Evolutionary conservation across 2,888 invertebrate genomes (phyloP), one percentile per base, ranked within the genome.

Genomic region (Pherbina coryleti): DNA sequence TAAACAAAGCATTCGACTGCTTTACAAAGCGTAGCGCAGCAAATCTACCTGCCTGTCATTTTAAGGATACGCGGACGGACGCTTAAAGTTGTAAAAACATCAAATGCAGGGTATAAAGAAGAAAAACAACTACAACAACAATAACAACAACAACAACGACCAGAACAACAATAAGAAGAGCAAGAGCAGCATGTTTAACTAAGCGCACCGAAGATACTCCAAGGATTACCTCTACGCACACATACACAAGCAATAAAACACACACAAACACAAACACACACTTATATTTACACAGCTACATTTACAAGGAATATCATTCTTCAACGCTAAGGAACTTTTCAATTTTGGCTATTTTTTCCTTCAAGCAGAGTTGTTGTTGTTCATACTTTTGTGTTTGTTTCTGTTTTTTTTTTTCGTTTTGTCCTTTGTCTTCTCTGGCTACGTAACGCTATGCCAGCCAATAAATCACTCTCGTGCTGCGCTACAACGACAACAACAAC

Each of bases 141-240:
- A 51, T 51, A 49, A 70, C 70, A 70, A 51, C 25, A 69, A 37
- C 66, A 34, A 71, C 5, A 57, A 28, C 51, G 60, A 57, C 44
- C 72, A 60, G 77, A 31, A 49, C 14, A 76, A 9, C 22, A 53
- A 28, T 28, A 53, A 28, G 22, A 19, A 31, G 14, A 19, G 3
- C 53, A 22, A 64, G 34, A 31, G 49, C n/a, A 75, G 9, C 14
- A 44, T 37, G 66, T 67, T 55, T 22, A 75, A 66, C 51, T 73
- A 64, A 34, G 79, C 19, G 75, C 57, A 72, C n/a, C 81, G 51
- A 17, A 73, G 28, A 44, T 73, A 73, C 73, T 62, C 28, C 17
- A 73, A 60, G 62, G 73, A 73, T 74, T 74, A 64, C 14, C 66
- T 19, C 9, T 57, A 25, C 57, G 14, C 3, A 84, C 80, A 81